Conservation (phyloP, 2,797 vertebrate genomes). For the Bucorvus abyssinicus region DNA sequence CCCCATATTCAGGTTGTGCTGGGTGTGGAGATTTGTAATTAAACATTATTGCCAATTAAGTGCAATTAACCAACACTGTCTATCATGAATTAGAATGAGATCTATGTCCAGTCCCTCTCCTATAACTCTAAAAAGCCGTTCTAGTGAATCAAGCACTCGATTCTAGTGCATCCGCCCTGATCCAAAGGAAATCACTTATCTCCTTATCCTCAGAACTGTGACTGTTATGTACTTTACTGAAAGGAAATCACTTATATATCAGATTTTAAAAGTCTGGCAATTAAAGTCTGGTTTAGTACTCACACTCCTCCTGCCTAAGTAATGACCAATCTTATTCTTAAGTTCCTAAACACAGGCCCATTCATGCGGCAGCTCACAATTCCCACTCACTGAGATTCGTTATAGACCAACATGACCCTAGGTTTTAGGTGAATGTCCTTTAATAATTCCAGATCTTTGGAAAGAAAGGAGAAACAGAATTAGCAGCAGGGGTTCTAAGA, state of each 20-base stretch:
- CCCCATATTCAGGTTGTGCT: not conserved
- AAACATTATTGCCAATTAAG: not conserved
- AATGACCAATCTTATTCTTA: not conserved
- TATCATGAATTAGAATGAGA: not conserved
- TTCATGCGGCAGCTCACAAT: not conserved
- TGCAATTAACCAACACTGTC: not conserved
- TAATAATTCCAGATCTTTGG: not conserved
- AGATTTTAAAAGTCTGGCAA: not conserved
- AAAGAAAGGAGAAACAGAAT: not conserved
- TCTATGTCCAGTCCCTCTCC: not conserved
- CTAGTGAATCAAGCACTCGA: not conserved
- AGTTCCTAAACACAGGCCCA: not conserved
- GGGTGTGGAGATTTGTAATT: not conserved
- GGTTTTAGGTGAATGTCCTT: not conserved
- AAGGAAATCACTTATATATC: not conserved
- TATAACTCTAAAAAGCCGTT: not conserved
- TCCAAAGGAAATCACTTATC: not conserved
- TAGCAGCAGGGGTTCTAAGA: not conserved
- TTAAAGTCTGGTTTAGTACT: not conserved
- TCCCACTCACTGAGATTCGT: accelerated
- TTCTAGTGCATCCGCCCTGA: not conserved
- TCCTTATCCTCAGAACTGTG: not conserved
- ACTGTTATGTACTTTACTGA: not conserved
- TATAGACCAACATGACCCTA: not conserved
- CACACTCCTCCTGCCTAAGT: not conserved